Base-by-base conservation (phyloP, 2,797 vertebrate genomes). In the Prunella strophiata region DNA sequence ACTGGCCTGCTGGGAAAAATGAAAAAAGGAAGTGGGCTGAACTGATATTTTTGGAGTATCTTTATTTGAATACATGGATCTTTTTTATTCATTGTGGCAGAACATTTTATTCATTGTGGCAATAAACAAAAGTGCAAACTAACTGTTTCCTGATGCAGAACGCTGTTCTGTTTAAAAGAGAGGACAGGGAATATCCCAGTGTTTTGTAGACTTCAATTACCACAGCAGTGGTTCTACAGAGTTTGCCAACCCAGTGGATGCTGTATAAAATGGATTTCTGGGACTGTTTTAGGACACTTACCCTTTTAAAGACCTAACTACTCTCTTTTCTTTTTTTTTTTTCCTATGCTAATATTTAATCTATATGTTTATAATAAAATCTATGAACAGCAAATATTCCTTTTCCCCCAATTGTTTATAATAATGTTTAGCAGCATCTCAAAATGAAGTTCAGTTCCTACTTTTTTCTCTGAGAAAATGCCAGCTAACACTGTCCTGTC, bases 361-460 rank as follows among this genome's bases (percentile, higher is more conserved):
- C 71, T 87, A 13, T n/a, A 27, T 72, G 40, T 93, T 95, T 88
- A 61, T 80, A 85, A 92, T 92, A 89, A 91, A 94, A 58, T 21
- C 68, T 75, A 62, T 32, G 18, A 85, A 72, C 20, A 86, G 32
- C 72, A 91, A 61, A 29, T 76, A 78, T 8, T 72, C 16, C 2
- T 10, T 45, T 9, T 14, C 6, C 1, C 5, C 10, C 3, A 30
- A 0, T 63, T 90, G 10, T 48, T 75, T 59, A 42, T 55, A 67
- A 9, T 26, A 61, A 6, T 25, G 25, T 76, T 68, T 75, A 75
- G 23, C 68, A 68, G 57, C 38, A 58, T 74, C 54, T 50, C 58
- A 77, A 88, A 80, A 14, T 59, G 43, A 71, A 74, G 18, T 52
- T 76, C 38, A 73, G 2, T 40, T 73, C 38, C n/a, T 85, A 4